Conservation (phyloP, 2,797 vertebrate genomes). For the Mormyrus hasselquistii region DNA sequence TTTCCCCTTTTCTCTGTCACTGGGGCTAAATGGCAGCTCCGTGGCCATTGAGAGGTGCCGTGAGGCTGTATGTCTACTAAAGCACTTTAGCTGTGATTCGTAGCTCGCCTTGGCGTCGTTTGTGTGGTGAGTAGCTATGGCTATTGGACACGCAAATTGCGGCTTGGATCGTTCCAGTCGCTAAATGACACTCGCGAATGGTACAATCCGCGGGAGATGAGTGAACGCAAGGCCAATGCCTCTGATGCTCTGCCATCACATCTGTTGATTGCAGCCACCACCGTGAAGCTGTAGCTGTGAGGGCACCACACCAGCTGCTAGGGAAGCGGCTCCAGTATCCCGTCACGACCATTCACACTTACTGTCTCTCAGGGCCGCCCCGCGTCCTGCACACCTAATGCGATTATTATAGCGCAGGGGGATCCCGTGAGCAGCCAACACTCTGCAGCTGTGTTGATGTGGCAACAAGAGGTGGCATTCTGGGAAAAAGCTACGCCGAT, state of each 20-base stretch:
- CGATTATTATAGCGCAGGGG: slow-evolving; percentile 21
- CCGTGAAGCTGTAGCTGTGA: slow-evolving; percentile 48
- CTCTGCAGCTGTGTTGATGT: slow-evolving; percentile 33
- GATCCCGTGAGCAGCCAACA: slow-evolving; percentile 37
- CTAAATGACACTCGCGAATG: neutral
- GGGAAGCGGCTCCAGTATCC: slow-evolving; percentile 43
- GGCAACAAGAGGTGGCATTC: slow-evolving; percentile 38
- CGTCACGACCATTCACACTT: slow-evolving; percentile 54
- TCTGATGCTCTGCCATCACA: neutral
- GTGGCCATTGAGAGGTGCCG: neutral
- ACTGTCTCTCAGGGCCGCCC: slow-evolving; percentile 57
- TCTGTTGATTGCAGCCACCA: neutral
- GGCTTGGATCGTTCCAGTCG: neutral
- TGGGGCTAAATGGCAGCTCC: neutral
- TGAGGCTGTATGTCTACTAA: neutral
- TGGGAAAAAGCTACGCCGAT: slow-evolving; percentile 21
- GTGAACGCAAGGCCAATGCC: neutral
- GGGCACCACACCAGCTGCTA: slow-evolving; percentile 38
- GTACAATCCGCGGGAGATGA: neutral
- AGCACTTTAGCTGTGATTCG: neutral
- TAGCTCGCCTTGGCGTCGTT: neutral
- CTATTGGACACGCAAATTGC: neutral
- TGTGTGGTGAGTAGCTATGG: neutral
- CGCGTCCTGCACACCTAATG: slow-evolving; percentile 57
- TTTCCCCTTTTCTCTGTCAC: neutral